Evolutionary conservation across 2,797 vertebrate genomes (phyloP).

Genomic region (Triplophysa bombifrons): DNA sequence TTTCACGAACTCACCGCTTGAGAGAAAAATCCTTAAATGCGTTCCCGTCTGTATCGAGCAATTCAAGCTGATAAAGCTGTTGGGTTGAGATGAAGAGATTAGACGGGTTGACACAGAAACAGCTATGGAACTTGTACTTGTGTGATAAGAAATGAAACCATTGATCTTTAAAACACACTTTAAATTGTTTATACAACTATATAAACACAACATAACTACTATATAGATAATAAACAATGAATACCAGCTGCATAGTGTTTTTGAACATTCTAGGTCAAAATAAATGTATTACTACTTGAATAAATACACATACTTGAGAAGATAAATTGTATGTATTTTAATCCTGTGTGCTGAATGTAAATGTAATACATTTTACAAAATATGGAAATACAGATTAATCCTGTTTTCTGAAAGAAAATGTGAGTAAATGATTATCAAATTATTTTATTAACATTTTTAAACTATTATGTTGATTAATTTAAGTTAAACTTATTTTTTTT

Average conservation of each 20-base stretch:
- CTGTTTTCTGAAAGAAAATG: too few species aligned
- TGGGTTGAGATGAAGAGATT: conserved; percentile 29
- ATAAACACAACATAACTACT: too few species aligned
- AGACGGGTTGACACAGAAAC: not conserved
- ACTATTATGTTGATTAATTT: too few species aligned
- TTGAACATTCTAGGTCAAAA: not conserved
- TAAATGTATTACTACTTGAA: too few species aligned
- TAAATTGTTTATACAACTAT: not conserved
- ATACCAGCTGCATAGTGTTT: not conserved
- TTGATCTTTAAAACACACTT: not conserved
- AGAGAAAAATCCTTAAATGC: not conserved
- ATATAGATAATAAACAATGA: not conserved
- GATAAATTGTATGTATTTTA: too few species aligned
- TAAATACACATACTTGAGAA: too few species aligned
- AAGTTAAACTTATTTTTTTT: too few species aligned
- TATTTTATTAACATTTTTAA: too few species aligned
- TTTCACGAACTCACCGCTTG: not conserved
- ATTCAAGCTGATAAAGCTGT: conserved; percentile 14
- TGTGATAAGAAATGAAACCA: not conserved
- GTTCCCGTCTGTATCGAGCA: conserved; percentile 7
- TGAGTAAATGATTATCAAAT: too few species aligned
- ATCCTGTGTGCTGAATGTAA: too few species aligned
- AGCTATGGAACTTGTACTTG: not conserved
- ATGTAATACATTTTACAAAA: too few species aligned
- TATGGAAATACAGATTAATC: too few species aligned